These are phyloP conservation scores for Apostichopus parvimensis DNA, from an alignment of 35 echinoderm and acorn worm species.

Conservation along the genomic window DNA sequence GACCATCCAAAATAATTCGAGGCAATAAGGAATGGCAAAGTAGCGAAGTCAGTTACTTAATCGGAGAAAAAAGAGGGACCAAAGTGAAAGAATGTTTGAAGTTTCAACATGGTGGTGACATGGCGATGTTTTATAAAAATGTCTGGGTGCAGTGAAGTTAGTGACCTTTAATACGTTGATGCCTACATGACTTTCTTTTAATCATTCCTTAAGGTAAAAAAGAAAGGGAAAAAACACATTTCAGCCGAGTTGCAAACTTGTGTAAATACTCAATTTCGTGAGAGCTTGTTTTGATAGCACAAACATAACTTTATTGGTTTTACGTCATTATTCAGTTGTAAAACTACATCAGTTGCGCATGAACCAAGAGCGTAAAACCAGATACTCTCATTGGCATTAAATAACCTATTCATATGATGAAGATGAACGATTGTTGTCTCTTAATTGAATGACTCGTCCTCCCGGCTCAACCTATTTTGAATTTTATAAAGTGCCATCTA, in stretches of 20 bases:
- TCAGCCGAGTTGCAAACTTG: background rate
- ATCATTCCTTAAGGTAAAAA: too few species aligned
- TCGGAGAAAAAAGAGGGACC: too few species aligned
- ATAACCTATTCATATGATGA: conserved; percentile 16
- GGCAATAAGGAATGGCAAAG: too few species aligned
- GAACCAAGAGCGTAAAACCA: conserved; percentile 11
- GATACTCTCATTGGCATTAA: conserved; percentile 12
- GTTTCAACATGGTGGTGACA: too few species aligned
- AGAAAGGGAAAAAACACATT: too few species aligned
- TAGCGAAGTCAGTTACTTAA: too few species aligned
- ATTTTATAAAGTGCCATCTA: background rate
- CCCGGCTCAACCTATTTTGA: background rate
- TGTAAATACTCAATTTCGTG: background rate
- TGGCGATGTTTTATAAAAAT: too few species aligned
- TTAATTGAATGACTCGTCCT: background rate
- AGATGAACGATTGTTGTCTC: conserved; percentile 33
- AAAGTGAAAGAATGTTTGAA: too few species aligned
- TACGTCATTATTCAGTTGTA: conserved; percentile 15
- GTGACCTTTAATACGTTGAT: too few species aligned
- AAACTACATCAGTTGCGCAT: background rate
- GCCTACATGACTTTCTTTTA: too few species aligned
- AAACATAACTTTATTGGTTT: background rate
- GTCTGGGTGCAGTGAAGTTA: too few species aligned
- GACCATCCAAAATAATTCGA: too few species aligned
- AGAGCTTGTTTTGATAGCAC: background rate